These are phyloP conservation scores for Brevimyrus niger DNA, from an alignment of 2,113 vertebrate genomes.

Conservation along the genomic window DNA sequence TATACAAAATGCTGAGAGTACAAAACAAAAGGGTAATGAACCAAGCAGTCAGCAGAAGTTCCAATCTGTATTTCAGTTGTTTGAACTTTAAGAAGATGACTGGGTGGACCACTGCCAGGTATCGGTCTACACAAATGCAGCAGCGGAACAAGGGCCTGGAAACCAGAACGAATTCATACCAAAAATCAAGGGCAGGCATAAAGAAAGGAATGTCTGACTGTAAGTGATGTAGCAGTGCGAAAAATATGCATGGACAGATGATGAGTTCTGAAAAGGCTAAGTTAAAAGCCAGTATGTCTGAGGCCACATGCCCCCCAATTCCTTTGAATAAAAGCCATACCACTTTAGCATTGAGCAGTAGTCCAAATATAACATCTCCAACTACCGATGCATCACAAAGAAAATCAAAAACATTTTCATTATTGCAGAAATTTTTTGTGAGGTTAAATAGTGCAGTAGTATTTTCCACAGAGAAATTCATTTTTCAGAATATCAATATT, in stretches of 20 bases:
- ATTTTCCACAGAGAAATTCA: not conserved
- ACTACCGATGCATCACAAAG: too few species aligned
- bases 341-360: not conserved
- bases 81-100: slow-evolving; percentile 2
- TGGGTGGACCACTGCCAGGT: slow-evolving; percentile 16
- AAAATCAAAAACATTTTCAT: not conserved
- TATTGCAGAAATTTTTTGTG: too few species aligned
- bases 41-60: not conserved
- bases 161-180: not conserved
- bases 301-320: not conserved
- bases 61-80: not conserved
- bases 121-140: slow-evolving; percentile 4
- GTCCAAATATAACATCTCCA: not conserved
- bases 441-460: too few species aligned
- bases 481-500: not conserved
- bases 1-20: not conserved
- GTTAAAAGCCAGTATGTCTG: slow-evolving; percentile 10
- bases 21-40: not conserved
- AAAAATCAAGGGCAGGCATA: not conserved
- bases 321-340: not conserved
- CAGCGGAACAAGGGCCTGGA: not conserved
- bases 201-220: not conserved
- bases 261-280: not conserved
- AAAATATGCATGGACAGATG: not conserved
- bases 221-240: not conserved